Percentiles rank a stretch among this genome's conserved stretches.
Conservation (phyloP, 2,113 vertebrate genomes). For the Drymodes brunneopygia region DNA sequence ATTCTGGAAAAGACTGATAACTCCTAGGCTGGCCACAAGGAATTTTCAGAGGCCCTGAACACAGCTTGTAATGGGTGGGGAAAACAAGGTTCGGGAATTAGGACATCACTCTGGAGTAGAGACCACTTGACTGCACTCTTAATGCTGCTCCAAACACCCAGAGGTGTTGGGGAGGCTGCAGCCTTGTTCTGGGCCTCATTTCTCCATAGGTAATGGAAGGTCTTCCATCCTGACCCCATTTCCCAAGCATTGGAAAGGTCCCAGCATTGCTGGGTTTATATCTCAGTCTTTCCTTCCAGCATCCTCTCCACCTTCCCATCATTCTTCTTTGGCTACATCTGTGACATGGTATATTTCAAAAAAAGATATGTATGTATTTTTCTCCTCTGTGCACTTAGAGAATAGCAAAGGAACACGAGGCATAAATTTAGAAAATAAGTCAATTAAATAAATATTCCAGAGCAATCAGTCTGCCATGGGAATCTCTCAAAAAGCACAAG, state of each 20-base stretch:
- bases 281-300: background rate
- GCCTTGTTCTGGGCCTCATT: background rate
- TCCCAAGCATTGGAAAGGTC: background rate
- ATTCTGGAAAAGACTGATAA: background rate
- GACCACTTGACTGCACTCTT: background rate
- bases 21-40: background rate
- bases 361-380: background rate
- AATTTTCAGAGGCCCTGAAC: background rate
- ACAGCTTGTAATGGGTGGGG: background rate
- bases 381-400: background rate
- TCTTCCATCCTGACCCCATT: background rate
- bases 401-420: background rate
- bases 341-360: background rate
- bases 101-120: background rate
- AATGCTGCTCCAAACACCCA: background rate
- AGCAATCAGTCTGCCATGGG: slow-evolving; percentile 2
- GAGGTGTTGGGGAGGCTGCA: background rate
- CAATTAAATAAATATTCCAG: slow-evolving; percentile 41
- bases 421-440: slow-evolving; percentile 20
- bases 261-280: background rate
- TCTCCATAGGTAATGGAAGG: background rate
- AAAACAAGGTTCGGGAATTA: background rate
- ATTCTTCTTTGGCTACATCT: background rate
- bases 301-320: background rate
- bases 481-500: background rate